phyloP scores from a whole-genome alignment of 2,797 vertebrate genomes.

The Melanotaenia trifasciata region DNA sequence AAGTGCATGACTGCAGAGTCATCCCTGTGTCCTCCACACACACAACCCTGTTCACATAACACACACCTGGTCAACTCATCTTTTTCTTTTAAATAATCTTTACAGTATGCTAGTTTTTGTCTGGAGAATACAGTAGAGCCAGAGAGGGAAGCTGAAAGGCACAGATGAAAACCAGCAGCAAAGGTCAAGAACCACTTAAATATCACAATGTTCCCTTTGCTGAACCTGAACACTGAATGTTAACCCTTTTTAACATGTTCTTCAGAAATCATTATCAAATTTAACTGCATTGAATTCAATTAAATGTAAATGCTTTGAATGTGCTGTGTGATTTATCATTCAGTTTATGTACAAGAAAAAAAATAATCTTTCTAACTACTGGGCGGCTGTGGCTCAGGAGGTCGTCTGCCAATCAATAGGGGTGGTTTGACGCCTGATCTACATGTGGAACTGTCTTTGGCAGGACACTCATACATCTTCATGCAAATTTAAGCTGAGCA shows the following conservation, averaged over 20 bases:
- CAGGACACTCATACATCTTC: not conserved
- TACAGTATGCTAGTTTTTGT: slow-evolving; percentile 16
- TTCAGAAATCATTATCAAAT: not conserved
- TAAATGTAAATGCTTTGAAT: not conserved
- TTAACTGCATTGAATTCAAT: not conserved
- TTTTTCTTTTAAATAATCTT: not conserved
- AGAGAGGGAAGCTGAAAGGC: slow-evolving; percentile 6
- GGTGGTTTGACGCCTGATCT: not conserved
- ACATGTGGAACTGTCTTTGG: not conserved
- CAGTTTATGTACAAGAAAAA: not conserved
- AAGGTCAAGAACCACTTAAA: slow-evolving; percentile 42
- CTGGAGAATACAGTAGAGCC: not conserved
- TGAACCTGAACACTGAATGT: not conserved
- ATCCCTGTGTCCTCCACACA: not conserved
- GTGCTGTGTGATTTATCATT: not conserved
- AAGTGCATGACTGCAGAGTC: not conserved
- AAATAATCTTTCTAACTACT: slow-evolving; percentile 4
- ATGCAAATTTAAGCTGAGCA: not conserved
- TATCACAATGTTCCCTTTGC: not conserved
- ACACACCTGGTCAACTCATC: slow-evolving; percentile 31
- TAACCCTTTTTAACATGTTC: not conserved
- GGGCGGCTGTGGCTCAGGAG: not conserved
- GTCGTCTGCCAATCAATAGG: too few relatives aligned
- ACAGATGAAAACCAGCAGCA: slow-evolving; percentile 2
- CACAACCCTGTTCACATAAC: slow-evolving; percentile 25